Conservation (phyloP, 2,113 vertebrate species). For the Tinamus guttatus region DNA sequence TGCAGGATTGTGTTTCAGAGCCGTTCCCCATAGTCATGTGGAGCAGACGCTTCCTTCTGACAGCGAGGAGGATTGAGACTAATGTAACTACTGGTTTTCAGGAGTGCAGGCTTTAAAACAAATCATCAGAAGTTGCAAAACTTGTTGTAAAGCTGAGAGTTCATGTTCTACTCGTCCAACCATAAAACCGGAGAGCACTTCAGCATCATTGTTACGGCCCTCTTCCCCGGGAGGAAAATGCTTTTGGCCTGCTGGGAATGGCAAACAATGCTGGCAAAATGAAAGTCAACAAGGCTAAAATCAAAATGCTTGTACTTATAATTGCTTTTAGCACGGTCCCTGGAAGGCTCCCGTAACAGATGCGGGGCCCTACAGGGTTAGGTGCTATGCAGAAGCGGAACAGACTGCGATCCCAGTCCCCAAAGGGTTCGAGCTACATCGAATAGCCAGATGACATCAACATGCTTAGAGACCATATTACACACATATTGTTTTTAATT, state of each 20-base stretch:
- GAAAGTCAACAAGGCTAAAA: neutral
- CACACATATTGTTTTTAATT: neutral
- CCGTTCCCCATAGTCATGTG: accelerated
- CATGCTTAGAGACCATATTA: accelerated
- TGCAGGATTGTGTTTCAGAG: accelerated
- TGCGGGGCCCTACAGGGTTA: neutral
- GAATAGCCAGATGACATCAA: neutral
- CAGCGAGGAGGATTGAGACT: neutral
- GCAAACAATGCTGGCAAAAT: slow-evolving; percentile 48
- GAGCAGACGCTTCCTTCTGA: neutral
- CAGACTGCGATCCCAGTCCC: neutral
- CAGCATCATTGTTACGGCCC: neutral
- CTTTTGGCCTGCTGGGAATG: neutral
- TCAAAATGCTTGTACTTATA: neutral
- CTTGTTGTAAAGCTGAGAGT: neutral
- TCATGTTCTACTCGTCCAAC: neutral
- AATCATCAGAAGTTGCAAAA: neutral
- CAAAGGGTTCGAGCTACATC: neutral
- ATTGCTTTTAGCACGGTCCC: neutral
- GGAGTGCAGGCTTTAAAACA: neutral
- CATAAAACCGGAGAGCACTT: neutral
- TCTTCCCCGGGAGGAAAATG: neutral
- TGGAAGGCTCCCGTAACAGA: neutral
- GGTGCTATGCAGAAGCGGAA: neutral
- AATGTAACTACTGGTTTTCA: neutral